Evolutionary conservation across 2,888 invertebrate species (phyloP).

Genomic region (Aphodius sticticus): DNA sequence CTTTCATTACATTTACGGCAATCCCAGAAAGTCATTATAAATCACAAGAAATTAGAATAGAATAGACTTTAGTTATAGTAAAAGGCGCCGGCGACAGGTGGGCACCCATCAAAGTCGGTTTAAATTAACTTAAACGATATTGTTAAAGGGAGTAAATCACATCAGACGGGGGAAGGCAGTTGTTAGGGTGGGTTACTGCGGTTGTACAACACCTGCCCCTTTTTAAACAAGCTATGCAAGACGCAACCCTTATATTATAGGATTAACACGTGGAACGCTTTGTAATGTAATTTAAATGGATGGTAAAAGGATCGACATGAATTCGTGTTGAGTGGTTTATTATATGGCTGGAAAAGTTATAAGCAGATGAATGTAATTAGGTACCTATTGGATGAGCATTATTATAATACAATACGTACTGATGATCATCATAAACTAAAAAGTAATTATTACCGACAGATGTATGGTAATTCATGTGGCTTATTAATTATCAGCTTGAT

Average conservation of each 20-base stretch:
- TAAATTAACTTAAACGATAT: constrained; percentile 13
- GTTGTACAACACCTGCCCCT: neutral
- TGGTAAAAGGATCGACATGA: neutral
- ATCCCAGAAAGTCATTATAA: neutral
- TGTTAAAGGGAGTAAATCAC: neutral
- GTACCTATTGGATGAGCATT: neutral
- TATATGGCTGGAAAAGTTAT: neutral
- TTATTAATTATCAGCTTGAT: too few relatives aligned
- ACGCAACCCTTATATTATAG: neutral
- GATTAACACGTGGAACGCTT: neutral
- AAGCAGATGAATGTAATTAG: neutral
- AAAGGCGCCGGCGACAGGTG: constrained; percentile 11
- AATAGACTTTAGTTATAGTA: neutral
- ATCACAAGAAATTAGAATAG: neutral
- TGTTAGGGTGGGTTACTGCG: neutral
- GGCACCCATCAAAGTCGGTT: constrained; percentile 10
- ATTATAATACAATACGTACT: neutral
- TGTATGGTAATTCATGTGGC: neutral
- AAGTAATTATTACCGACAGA: neutral
- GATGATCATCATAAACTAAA: neutral
- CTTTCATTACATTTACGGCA: neutral
- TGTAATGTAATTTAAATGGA: neutral
- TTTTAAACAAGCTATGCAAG: neutral
- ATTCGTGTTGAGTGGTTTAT: neutral
- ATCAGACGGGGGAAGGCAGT: neutral